Evolutionary conservation across 2,888 invertebrate genomes (phyloP).

Genomic region (Dicyrtoma fusca): DNA sequence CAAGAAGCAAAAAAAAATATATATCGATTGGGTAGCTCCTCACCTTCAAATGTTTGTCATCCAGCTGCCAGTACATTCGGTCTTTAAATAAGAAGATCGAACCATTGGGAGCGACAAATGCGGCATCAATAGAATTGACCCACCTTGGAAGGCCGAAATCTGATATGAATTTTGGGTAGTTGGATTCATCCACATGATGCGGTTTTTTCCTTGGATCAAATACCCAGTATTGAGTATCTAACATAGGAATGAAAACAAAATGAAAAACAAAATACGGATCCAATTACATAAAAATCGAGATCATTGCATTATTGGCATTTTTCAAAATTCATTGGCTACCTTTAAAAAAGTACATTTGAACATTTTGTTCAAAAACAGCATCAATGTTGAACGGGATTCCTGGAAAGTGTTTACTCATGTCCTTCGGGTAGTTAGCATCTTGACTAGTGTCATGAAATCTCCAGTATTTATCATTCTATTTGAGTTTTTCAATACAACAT

Average conservation of each 20-base stretch:
- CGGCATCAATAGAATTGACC: conserved; percentile 23
- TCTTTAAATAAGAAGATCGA: conserved; percentile 48
- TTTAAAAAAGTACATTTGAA: conserved; percentile 49
- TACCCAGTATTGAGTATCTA: conserved; percentile 30
- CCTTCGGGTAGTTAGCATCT: conserved; percentile 48
- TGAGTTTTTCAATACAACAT: background rate
- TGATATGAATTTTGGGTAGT: conserved; percentile 16
- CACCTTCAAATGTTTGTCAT: conserved; percentile 13
- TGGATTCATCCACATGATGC: background rate
- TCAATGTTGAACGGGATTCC: conserved; percentile 51
- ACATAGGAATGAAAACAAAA: background rate
- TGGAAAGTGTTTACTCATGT: conserved; percentile 45
- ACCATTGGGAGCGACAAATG: conserved; percentile 27
- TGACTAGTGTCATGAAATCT: conserved; percentile 40
- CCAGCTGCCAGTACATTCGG: conserved; percentile 48
- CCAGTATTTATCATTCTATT: conserved; percentile 52
- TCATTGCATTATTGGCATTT: background rate
- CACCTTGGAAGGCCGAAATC: background rate
- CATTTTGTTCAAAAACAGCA: conserved; percentile 43
- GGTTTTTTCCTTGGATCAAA: conserved; percentile 5
- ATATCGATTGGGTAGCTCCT: too few species aligned
- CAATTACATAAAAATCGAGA: background rate
- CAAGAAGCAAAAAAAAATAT: too few species aligned
- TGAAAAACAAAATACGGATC: background rate
- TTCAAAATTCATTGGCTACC: conserved; percentile 19